Base-by-base conservation (phyloP, 2,888 invertebrate genomes). In the Lasioglossum oenotherae region DNA sequence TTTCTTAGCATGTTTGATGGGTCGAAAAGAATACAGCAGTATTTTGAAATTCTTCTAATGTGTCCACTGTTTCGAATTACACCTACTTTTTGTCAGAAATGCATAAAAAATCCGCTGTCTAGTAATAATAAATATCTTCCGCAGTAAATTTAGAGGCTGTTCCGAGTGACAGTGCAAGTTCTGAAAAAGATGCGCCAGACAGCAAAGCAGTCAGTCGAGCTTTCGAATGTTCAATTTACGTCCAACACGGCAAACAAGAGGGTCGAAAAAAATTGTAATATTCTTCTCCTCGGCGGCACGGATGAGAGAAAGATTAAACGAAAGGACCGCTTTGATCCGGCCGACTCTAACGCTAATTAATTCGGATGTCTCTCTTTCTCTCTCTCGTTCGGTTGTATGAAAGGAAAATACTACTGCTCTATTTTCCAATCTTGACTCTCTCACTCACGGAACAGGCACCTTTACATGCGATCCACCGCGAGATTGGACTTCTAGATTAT, bases 321-420 rank as follows among this genome's bases (percentile, higher is more conserved):
- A 35, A 19, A 19, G 35, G 1, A 35, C 67, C 19, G 27, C 83
- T 76, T 76, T 73, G 80, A 64, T 1, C 23, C 8, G 10, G 14
- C 41, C 72, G 60, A 71, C 44, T 38, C 82, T 53, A 23, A n/a
- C 23, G 38, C 82, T 82, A 84, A 84, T 84, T 82, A 74, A 82
- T 78, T 78, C 64, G 19, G 82, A 78, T 27, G 57, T 73, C 73
- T 72, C 64, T 72, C 44, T 44, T 12, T 44, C 12, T 44, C 12
- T 73, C 73, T 72, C 72, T 72, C n/a, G n/a, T 49, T 31, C 67
- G 76, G n/a, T n/a, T 27, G 41, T 46, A n/a, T 14, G 38, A 69
- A 69, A 38, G 19, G 38, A 38, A n/a, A 4, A 23, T 35, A 38
- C 35, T 27, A 6, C 38, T 4, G 5, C 41, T 44, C 31, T 19